phyloP scores from a whole-genome alignment of 1,140 invertebrate genomes.

The Leptonema lineaticorne region DNA sequence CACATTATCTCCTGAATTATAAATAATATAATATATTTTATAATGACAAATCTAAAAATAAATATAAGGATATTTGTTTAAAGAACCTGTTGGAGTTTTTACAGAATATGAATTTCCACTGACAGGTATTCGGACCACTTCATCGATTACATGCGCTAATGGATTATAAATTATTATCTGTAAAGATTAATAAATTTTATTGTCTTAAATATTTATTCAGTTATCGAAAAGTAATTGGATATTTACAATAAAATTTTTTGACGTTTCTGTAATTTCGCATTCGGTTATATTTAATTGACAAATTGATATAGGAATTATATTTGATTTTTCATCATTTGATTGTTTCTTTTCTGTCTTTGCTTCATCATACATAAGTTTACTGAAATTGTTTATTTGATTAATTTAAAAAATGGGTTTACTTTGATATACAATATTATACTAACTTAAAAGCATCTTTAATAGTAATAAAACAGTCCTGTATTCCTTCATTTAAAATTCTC shows the following conservation, averaged over 20 bases:
- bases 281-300: constrained; percentile 34
- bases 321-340: neutral
- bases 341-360: neutral
- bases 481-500: constrained; percentile 61
- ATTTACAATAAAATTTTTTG: constrained; percentile 61
- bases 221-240: neutral
- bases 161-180: constrained; percentile 24
- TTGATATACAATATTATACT: constrained; percentile 19
- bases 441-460: constrained; percentile 51
- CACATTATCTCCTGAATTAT: neutral
- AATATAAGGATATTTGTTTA: neutral
- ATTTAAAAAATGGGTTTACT: neutral
- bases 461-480: constrained; percentile 58
- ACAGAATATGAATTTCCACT: neutral
- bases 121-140: constrained; percentile 9
- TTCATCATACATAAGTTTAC: constrained; percentile 31
- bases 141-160: constrained; percentile 2
- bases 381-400: neutral
- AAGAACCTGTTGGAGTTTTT: constrained; percentile 5
- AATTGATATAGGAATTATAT: constrained; percentile 27
- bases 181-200: neutral
- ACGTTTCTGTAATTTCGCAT: constrained; percentile 56
- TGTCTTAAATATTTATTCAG: neutral
- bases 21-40: neutral
- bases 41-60: neutral